Evolutionary conservation across 2,888 invertebrate species (phyloP), one percentile per base, ranked within the genome.

Genomic region (Eledona agricola): DNA sequence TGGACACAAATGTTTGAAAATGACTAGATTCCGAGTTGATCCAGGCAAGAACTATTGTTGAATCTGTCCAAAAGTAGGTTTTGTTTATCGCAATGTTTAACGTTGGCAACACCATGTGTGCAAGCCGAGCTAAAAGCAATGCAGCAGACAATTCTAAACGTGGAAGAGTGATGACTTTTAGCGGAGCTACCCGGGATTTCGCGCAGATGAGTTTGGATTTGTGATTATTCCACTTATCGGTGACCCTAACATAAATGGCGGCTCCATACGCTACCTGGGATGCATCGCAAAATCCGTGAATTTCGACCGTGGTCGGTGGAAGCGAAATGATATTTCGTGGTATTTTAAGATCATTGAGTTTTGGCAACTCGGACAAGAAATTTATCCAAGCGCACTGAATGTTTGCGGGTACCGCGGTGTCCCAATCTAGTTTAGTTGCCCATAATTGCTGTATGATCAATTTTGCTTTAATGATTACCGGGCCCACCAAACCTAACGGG

Each of bases 231-330:
- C n/a, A 5, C 1, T 25, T 9, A 13, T 34, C 13, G 4, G 16
- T 22, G 5, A 26, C 31, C 5, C 32, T 20, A 1, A 38, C 5
- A 15, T 55, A 64, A 1, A 60, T 10, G 25, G 47, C 52, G 3
- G 55, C 54, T 0, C 57, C 62, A 13, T 57, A 62, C 2, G 53
- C 57, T 13, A 23, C 38, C 4, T 42, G 5, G 4, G 58, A 57
- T 3, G 59, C 59, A 35, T 65, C 62, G 0, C 47, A 51, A 50
- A 63, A 63, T 23, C 54, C 58, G 16, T 63, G 63, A 2, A 57
- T 5, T 25, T 55, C 37, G 7, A 55, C 19, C 10, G 13, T 4
- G 20, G 20, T 7, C 1, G 26, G 29, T 16, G 52, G 15, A 2
- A 16, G 7, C 9, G 28, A 35, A 7, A 53, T 10, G 9, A 52